These are phyloP conservation scores for Nematolebias whitei DNA, from an alignment of 2,113 vertebrate species.

Conservation along the genomic window DNA sequence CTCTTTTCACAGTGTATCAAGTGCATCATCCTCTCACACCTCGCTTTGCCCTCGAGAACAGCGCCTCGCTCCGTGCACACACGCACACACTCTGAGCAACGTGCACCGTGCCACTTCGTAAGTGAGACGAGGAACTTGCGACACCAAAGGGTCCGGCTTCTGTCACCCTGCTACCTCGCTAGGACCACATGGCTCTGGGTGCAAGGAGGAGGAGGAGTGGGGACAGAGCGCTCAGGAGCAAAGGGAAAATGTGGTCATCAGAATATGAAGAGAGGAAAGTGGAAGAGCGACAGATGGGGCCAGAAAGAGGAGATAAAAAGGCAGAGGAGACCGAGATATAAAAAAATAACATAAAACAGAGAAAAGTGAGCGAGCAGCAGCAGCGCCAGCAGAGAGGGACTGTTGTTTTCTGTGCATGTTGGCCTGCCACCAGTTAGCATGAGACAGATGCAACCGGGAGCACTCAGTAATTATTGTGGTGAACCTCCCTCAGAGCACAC, in stretches of 20 bases:
- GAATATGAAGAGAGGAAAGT: constrained; percentile 56
- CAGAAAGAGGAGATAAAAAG: constrained; percentile 60
- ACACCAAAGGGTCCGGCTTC: constrained; percentile 76
- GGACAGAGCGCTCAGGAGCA: constrained; percentile 60
- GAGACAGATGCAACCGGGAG: constrained; percentile 74
- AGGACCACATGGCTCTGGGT: constrained; percentile 68
- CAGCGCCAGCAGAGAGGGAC: constrained; percentile 66
- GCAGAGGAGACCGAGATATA: constrained; percentile 44
- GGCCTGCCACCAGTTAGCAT: constrained; percentile 69
- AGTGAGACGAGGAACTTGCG: constrained; percentile 73
- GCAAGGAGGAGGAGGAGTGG: constrained; percentile 47
- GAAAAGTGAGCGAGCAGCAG: constrained; percentile 36
- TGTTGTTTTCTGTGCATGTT: constrained; percentile 70
- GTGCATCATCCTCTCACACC: constrained; percentile 80
- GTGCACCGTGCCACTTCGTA: constrained; percentile 61
- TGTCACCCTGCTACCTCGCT: constrained; percentile 73
- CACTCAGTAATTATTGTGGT: constrained; percentile 65
- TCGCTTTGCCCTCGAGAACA: constrained; percentile 76
- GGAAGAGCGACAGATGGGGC: constrained; percentile 71
- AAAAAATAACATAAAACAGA: constrained; percentile 8
- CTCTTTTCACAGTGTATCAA: constrained; percentile 77
- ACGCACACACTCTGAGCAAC: constrained; percentile 29
- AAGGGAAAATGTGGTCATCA: constrained; percentile 50
- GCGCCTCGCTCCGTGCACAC: constrained; percentile 47
- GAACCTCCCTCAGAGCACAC: constrained; percentile 71